phyloP scores from a whole-genome alignment of 23 tunicate genomes.

The Halocynthia roretzi region DNA sequence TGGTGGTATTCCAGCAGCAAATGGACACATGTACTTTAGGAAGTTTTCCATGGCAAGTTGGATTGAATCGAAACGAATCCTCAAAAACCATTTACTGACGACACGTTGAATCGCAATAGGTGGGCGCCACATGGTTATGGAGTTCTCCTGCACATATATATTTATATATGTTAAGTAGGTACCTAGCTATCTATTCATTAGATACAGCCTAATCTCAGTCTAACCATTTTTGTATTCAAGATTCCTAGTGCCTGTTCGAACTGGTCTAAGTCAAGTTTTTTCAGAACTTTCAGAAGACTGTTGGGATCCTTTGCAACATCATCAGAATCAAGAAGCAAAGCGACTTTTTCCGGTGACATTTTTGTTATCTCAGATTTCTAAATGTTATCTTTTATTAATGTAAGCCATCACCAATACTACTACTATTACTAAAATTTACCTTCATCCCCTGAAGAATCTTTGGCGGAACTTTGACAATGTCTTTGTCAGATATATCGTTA shows the following conservation, averaged over 20 bases:
- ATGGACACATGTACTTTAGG: slow-evolving; percentile 38
- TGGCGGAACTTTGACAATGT: slow-evolving; percentile 31
- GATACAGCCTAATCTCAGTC: no score
- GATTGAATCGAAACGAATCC: not conserved
- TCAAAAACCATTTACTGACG: slow-evolving; percentile 9
- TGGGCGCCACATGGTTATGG: slow-evolving; percentile 20
- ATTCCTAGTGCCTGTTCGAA: slow-evolving; percentile 29
- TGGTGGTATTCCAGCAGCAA: slow-evolving; percentile 23
- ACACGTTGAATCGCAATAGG: slow-evolving; percentile 18
- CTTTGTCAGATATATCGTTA: slow-evolving; percentile 29
- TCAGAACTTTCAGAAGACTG: slow-evolving; percentile 25
- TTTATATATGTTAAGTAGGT: no score
- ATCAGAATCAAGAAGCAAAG: slow-evolving; percentile 45
- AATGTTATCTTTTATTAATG: not conserved
- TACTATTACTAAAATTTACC: slow-evolving; percentile 2
- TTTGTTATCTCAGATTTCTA: slow-evolving; percentile 25
- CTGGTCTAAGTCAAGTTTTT: slow-evolving; percentile 19
- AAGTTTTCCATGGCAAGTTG: slow-evolving; percentile 5
- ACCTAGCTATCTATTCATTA: no score
- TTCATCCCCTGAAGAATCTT: slow-evolving; percentile 37
- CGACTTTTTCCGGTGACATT: slow-evolving; percentile 30
- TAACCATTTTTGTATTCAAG: slow-evolving; percentile 21
- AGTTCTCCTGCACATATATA: not conserved
- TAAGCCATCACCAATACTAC: not conserved
- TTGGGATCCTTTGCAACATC: slow-evolving; percentile 38